Evolutionary conservation across 2,113 vertebrate species (phyloP).

Genomic region (Coturnix japonica): DNA sequence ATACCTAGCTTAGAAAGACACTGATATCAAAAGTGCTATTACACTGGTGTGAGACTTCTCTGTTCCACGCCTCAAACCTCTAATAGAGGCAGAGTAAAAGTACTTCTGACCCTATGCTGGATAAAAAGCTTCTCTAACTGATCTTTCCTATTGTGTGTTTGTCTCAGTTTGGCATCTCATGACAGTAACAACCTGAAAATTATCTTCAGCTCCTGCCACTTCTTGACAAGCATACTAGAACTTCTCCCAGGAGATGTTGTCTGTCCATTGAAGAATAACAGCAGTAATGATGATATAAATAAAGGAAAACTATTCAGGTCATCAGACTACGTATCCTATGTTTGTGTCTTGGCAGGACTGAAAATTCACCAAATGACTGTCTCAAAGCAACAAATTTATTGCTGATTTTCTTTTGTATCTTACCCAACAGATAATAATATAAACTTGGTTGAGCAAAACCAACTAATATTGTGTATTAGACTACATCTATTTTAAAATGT

Average conservation of each 20-base stretch:
- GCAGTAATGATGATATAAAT: constrained; percentile 5
- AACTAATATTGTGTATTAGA: neutral
- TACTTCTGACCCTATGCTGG: neutral
- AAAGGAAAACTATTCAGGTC: neutral
- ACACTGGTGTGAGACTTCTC: neutral
- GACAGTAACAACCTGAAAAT: constrained; percentile 34
- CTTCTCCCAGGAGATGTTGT: neutral
- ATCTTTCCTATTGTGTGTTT: neutral
- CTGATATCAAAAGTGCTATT: neutral
- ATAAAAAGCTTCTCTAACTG: neutral
- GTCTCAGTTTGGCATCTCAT: neutral
- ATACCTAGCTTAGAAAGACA: neutral
- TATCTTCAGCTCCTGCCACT: neutral
- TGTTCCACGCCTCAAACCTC: neutral
- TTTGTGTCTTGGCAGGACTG: neutral
- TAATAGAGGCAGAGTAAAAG: neutral
- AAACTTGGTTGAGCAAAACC: neutral
- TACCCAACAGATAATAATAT: neutral
- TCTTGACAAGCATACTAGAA: neutral
- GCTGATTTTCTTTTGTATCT: neutral
- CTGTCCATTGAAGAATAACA: constrained; percentile 10
- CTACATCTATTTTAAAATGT: neutral
- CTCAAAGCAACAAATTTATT: neutral
- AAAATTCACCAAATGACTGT: neutral
- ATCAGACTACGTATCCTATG: neutral